phyloP scores from a whole-genome alignment of 2,888 invertebrate species.

The Dryococelus australis region DNA sequence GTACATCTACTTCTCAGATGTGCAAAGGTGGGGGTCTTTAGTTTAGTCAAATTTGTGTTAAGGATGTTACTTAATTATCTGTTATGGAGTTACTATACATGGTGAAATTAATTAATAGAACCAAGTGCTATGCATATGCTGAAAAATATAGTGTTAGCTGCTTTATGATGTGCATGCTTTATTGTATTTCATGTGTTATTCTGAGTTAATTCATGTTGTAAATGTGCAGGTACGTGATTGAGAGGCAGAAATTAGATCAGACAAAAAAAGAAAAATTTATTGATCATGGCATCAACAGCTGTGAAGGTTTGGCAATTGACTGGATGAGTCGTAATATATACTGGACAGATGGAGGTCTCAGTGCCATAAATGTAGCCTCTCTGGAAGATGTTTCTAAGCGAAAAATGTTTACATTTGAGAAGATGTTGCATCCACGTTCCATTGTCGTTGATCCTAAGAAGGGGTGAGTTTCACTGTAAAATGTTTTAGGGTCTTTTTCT shows the following conservation, averaged over 20 bases:
- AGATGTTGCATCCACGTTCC: constrained; percentile 68
- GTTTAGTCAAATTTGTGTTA: constrained; percentile 5
- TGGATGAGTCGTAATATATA: constrained; percentile 84
- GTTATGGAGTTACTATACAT: no score
- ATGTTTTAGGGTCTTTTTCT: no score
- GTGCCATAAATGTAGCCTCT: constrained; percentile 73
- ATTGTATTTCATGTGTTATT: background rate
- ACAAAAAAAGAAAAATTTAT: constrained; percentile 65
- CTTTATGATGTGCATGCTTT: background rate
- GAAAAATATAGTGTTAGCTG: no score
- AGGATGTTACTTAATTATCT: background rate
- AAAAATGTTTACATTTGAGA: constrained; percentile 66
- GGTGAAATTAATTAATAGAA: no score
- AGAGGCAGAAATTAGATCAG: constrained; percentile 70
- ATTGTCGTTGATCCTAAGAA: constrained; percentile 72
- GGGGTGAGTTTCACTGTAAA: constrained; percentile 57
- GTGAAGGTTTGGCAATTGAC: constrained; percentile 82
- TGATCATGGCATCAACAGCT: constrained; percentile 66
- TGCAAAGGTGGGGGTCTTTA: constrained; percentile 54
- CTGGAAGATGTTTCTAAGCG: constrained; percentile 65
- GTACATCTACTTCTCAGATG: constrained; percentile 72
- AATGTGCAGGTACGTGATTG: constrained; percentile 65
- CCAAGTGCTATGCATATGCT: no score
- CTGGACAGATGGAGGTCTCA: constrained; percentile 80
- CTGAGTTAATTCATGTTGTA: background rate